These are phyloP conservation scores for Pangasius macronema DNA, from an alignment of 2,797 vertebrate genomes.

Conservation along the genomic window DNA sequence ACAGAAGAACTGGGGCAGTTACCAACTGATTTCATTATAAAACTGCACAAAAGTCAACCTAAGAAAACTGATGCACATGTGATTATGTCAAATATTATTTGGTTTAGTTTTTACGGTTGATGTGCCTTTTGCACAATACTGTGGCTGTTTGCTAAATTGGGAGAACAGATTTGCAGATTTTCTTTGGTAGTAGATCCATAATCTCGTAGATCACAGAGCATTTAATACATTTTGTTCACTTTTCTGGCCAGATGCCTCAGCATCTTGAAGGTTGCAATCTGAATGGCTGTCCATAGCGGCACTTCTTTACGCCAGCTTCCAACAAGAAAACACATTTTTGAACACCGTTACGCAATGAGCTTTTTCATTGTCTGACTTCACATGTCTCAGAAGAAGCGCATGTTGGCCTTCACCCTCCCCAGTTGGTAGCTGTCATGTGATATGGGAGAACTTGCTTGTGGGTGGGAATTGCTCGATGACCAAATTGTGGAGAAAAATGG, in stretches of 20 bases:
- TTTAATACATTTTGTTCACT: background rate
- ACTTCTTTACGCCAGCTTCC: background rate
- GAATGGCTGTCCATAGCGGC: background rate
- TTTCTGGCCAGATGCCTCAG: constrained; percentile 5
- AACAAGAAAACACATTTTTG: background rate
- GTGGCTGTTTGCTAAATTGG: background rate
- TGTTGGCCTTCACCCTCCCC: background rate
- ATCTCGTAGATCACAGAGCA: background rate
- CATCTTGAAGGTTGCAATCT: background rate
- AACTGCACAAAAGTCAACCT: background rate
- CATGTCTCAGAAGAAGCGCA: background rate
- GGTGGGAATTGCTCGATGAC: background rate
- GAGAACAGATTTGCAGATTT: background rate
- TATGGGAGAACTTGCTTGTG: background rate
- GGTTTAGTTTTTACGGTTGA: background rate
- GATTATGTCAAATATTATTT: background rate
- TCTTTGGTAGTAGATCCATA: background rate
- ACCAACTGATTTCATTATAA: background rate
- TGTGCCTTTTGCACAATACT: background rate
- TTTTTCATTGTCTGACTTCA: background rate
- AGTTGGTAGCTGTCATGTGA: background rate
- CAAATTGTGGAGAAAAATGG: background rate
- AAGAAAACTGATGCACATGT: background rate
- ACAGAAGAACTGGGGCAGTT: background rate
- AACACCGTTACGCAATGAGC: background rate